A percentile compares a stretch with the other conserved stretches of the same genome.
Conservation (phyloP, 2,888 invertebrate species). For the Marronus borbonicus region DNA sequence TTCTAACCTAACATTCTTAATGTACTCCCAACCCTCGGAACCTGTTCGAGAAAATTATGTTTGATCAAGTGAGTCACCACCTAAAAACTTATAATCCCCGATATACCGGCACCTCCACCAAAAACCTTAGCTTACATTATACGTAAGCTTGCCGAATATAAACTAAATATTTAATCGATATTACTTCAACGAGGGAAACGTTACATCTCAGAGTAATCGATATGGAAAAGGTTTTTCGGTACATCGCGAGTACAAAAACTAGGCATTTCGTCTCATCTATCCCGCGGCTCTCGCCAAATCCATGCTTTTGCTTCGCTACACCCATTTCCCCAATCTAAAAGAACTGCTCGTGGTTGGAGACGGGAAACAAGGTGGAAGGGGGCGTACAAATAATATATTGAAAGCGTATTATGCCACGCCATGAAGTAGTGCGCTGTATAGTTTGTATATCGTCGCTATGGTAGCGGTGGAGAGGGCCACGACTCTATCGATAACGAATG, state of each 20-base stretch:
- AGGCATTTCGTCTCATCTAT: slow-evolving; percentile 21
- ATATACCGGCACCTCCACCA: no score
- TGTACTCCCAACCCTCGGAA: no score
- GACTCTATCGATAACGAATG: neutral
- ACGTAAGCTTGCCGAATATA: no score
- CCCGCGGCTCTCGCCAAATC: neutral
- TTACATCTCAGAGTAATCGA: slow-evolving; percentile 3
- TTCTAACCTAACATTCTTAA: no score
- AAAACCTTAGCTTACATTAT: no score
- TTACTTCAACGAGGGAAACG: neutral
- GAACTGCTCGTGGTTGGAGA: neutral
- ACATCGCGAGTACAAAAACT: neutral
- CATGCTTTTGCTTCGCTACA: neutral
- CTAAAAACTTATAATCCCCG: no score
- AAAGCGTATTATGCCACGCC: slow-evolving; percentile 13
- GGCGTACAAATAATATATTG: neutral
- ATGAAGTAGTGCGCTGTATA: neutral
- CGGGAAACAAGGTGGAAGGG: neutral
- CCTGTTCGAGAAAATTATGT: no score
- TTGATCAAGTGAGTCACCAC: no score
- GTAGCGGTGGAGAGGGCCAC: neutral
- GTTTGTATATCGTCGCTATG: neutral
- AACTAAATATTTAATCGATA: neutral
- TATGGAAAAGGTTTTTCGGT: neutral
- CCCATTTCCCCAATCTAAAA: no score